Base-by-base conservation (phyloP, 2,888 invertebrate genomes). In the Aleiodes testaceus region DNA sequence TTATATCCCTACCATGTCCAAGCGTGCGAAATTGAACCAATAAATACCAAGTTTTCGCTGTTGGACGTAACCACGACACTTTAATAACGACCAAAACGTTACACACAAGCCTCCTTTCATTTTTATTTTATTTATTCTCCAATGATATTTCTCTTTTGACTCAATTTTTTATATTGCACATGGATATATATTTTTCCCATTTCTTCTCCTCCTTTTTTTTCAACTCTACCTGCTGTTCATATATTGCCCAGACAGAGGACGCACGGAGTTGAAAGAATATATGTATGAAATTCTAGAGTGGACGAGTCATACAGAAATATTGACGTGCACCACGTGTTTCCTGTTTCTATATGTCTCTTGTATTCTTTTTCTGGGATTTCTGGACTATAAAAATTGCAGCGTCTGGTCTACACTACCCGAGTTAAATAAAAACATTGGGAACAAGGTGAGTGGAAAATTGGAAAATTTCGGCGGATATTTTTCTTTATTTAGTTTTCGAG, bases 31-130 rank as follows among this genome's bases (percentile, higher is more conserved):
- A 78, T 79, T 75, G 76, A 79, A 77, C 76, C 79, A 78, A 82
- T 82, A 79, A 80, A 81, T 79, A 80, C 77, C 72, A 77, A 77
- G 75, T 77, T 76, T 75, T 66, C 66, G 66, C 42, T 50, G 64
- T 61, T 74, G 70, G 69, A 68, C 72, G 72, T 73, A 61, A 61
- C 59, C 69, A 64, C 72, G 70, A 73, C 70, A 65, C 70, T 75
- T 79, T 77, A 74, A 78, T 79, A 75, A 78, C 75, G 72, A 64
- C 72, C 69, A 44, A 59, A 59, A 36, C 9, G 20, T 12, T 9
- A 65, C 30, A 47, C 53, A 55, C 22, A 30, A 6, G 14, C 45
- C n/a, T 18, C 45, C 47, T 47, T 26, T 49, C 16, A 50, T 65
- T 66, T 66, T 66, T 52, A 52, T 50, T 22, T 59, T 59, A 59